phyloP scores from a whole-genome alignment of 2,888 invertebrate genomes.

The Eudasyphora cyanicolor region DNA sequence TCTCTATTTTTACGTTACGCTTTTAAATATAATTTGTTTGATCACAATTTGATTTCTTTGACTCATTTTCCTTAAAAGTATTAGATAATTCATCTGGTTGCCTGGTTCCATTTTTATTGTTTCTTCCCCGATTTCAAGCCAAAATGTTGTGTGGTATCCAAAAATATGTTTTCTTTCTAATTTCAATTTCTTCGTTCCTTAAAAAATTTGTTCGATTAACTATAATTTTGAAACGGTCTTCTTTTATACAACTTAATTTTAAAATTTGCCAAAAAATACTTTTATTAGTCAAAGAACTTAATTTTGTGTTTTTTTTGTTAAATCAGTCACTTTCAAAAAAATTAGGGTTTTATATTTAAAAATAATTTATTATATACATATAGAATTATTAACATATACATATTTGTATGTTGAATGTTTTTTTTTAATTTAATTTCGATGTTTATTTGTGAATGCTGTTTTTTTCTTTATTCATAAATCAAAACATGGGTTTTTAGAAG shows the following conservation, averaged over 20 bases:
- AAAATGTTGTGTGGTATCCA: constrained; percentile 62
- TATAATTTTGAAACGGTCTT: constrained; percentile 54
- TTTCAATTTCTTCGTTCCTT: constrained; percentile 27
- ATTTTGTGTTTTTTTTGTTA: constrained; percentile 31
- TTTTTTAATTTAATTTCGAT: constrained; percentile 58
- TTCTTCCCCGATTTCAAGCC: constrained; percentile 47
- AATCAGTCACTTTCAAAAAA: constrained; percentile 61
- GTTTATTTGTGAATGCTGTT: constrained; percentile 27
- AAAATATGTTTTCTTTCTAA: constrained; percentile 57
- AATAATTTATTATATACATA: constrained; percentile 53
- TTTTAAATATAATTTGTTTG: constrained; percentile 67
- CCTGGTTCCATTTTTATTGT: constrained; percentile 40
- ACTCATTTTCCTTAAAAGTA: constrained; percentile 70
- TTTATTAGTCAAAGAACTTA: constrained; percentile 56
- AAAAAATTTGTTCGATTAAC: constrained; percentile 29
- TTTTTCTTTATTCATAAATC: not conserved
- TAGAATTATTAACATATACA: constrained; percentile 55
- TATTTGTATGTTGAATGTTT: not conserved
- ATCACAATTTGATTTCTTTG: constrained; percentile 78
- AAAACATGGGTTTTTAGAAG: not conserved
- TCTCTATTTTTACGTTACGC: constrained; percentile 44
- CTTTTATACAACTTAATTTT: constrained; percentile 53
- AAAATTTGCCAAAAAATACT: constrained; percentile 61
- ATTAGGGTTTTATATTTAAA: constrained; percentile 55
- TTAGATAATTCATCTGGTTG: constrained; percentile 53